Percentiles rank a stretch among this genome's conserved stretches.
Conservation (phyloP, 2,113 vertebrate genomes). For the Coreoperca whiteheadi region DNA sequence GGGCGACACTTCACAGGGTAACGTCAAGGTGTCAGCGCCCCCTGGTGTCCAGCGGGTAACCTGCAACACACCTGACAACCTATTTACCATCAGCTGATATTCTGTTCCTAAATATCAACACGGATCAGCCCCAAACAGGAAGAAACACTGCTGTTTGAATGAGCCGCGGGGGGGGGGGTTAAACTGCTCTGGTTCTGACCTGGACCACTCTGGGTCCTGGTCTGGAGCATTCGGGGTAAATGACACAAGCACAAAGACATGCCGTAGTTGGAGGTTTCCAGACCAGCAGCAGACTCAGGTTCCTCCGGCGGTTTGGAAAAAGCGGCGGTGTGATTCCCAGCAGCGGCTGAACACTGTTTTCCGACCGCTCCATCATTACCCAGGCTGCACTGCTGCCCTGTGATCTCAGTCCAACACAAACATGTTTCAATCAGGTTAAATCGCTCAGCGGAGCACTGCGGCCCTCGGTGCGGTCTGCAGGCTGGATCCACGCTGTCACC, state of each 20-base stretch:
- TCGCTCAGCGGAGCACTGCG: neutral
- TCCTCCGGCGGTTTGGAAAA: neutral
- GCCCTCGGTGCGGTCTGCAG: slow-evolving; percentile 36
- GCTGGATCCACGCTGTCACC: neutral
- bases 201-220: too few relatives aligned
- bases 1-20: too few relatives aligned
- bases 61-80: too few relatives aligned
- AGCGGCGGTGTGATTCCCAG: neutral
- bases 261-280: neutral
- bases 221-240: neutral
- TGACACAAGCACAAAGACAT: neutral
- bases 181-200: too few relatives aligned
- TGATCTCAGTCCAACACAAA: slow-evolving; percentile 42
- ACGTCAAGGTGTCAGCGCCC: too few relatives aligned
- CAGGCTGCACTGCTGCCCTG: slow-evolving; percentile 38
- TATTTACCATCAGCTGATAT: too few relatives aligned
- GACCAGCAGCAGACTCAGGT: neutral
- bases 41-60: too few relatives aligned
- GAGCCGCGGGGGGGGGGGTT: too few relatives aligned
- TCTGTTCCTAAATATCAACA: too few relatives aligned
- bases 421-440: slow-evolving; percentile 23
- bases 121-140: too few relatives aligned
- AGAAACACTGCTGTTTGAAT: too few relatives aligned
- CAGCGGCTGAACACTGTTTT: slow-evolving; percentile 23
- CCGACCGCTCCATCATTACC: slow-evolving; percentile 40